Percentiles rank a stretch among this genome's conserved stretches.
Evolutionary conservation across 1,140 invertebrate species (phyloP).

Genomic region (Lysiphlebus fabarum): DNA sequence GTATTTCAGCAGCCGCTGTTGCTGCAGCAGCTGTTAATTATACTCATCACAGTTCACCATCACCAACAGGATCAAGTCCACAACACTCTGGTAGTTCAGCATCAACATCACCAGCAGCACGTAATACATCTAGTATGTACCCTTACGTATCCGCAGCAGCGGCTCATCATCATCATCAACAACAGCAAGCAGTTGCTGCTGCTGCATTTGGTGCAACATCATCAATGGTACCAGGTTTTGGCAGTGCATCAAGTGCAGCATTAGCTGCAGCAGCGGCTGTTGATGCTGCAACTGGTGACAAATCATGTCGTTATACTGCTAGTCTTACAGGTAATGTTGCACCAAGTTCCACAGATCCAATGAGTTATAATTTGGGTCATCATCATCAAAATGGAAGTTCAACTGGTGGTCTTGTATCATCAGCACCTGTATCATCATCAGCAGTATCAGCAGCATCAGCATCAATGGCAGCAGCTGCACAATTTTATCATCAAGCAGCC

Average conservation of each 20-base stretch:
- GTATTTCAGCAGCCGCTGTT: constrained; percentile 49
- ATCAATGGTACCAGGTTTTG: constrained; percentile 68
- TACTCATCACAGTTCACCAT: constrained; percentile 51
- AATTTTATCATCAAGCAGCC: constrained; percentile 82
- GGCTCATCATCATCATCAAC: constrained; percentile 69
- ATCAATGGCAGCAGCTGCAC: constrained; percentile 75
- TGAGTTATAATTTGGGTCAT: constrained; percentile 76
- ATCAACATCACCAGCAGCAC: constrained; percentile 59
- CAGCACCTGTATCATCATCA: constrained; percentile 55
- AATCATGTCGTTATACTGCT: constrained; percentile 74
- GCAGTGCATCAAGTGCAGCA: constrained; percentile 57
- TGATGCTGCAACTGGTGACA: constrained; percentile 62
- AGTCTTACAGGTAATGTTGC: constrained; percentile 64
- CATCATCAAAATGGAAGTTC: constrained; percentile 74
- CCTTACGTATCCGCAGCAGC: constrained; percentile 68
- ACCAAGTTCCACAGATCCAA: constrained; percentile 62
- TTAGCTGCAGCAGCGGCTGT: constrained; percentile 64
- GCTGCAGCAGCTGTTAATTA: constrained; percentile 58
- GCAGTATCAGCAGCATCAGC: constrained; percentile 67
- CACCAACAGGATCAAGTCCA: constrained; percentile 52
- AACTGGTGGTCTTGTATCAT: constrained; percentile 57
- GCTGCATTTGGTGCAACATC: constrained; percentile 64
- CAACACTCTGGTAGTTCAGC: constrained; percentile 53
- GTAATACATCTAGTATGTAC: constrained; percentile 63
- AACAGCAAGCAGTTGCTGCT: constrained; percentile 67